A percentile compares a stretch with the other conserved stretches of the same genome.
Evolutionary conservation across 2,888 invertebrate species (phyloP).

Genomic region (Operophtera brumata): DNA sequence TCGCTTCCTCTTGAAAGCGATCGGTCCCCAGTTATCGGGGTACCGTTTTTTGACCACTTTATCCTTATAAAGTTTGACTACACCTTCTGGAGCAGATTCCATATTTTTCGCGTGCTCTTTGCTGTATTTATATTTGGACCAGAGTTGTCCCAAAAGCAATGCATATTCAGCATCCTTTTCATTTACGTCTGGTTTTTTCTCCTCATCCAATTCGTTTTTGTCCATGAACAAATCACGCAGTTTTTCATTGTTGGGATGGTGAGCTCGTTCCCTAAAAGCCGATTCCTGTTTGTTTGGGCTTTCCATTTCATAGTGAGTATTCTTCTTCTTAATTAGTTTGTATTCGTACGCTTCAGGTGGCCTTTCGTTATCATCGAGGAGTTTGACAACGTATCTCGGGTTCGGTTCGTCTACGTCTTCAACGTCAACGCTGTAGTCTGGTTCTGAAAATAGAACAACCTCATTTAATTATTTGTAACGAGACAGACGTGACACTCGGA

Average conservation of each 20-base stretch:
- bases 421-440: conserved; percentile 62
- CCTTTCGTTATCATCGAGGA: conserved; percentile 65
- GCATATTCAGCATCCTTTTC: conserved; percentile 78
- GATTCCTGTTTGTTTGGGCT: conserved; percentile 57
- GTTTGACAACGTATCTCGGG: conserved; percentile 64
- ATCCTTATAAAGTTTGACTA: conserved; percentile 71
- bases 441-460: conserved; percentile 49
- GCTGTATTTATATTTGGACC: conserved; percentile 79
- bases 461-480: background rate
- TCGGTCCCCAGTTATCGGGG: conserved; percentile 74
- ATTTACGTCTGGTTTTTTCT: conserved; percentile 53
- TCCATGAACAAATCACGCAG: conserved; percentile 67
- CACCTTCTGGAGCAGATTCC: conserved; percentile 64
- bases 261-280: conserved; percentile 69
- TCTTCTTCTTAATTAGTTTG: conserved; percentile 76
- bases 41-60: conserved; percentile 72
- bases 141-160: conserved; percentile 76
- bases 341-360: conserved; percentile 80
- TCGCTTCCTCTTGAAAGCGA: conserved; percentile 75
- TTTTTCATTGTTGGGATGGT: conserved; percentile 66
- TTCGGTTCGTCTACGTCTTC: conserved; percentile 61
- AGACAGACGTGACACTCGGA: no score
- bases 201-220: conserved; percentile 56
- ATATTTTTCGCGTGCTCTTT: conserved; percentile 58
- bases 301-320: conserved; percentile 37